phyloP scores from a whole-genome alignment of 2,113 vertebrate species.

The Anhinga rufa region DNA sequence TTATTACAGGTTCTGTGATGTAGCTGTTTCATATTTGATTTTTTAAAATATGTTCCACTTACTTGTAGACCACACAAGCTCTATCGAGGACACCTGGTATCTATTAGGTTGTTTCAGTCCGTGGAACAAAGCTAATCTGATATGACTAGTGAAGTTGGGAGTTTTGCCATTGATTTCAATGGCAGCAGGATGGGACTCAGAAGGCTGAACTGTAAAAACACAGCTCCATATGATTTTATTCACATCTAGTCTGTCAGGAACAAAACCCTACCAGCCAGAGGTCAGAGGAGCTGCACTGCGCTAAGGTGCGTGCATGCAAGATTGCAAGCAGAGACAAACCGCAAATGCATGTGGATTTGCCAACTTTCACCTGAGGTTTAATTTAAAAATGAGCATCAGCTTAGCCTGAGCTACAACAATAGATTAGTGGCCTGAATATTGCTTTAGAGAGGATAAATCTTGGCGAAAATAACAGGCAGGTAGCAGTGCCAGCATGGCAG shows the following conservation, averaged over 20 bases:
- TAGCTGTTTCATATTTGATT: slow-evolving; percentile 57
- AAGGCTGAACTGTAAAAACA: slow-evolving; percentile 51
- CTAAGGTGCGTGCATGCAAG: not conserved
- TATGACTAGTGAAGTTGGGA: slow-evolving; percentile 25
- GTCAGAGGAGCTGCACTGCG: not conserved
- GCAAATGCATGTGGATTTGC: not conserved
- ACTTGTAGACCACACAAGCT: slow-evolving; percentile 56
- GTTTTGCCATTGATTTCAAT: slow-evolving; percentile 36
- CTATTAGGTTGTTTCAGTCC: slow-evolving; percentile 52
- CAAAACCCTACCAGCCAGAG: not conserved
- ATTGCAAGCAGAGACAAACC: not conserved
- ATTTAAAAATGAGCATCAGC: slow-evolving; percentile 18
- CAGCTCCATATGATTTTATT: slow-evolving; percentile 39
- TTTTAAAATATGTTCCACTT: slow-evolving; percentile 47
- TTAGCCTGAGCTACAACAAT: not conserved
- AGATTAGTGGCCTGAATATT: slow-evolving; percentile 1
- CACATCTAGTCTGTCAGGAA: slow-evolving; percentile 27
- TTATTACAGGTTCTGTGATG: slow-evolving; percentile 45
- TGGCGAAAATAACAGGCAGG: not conserved
- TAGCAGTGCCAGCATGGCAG: not conserved
- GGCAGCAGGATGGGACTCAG: slow-evolving; percentile 18
- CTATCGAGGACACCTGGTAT: slow-evolving; percentile 45
- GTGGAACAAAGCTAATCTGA: slow-evolving; percentile 48
- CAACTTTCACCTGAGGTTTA: slow-evolving; percentile 31
- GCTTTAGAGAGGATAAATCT: not conserved